Conservation (phyloP, 2,888 invertebrate species). For the Mythimna ferrago region DNA sequence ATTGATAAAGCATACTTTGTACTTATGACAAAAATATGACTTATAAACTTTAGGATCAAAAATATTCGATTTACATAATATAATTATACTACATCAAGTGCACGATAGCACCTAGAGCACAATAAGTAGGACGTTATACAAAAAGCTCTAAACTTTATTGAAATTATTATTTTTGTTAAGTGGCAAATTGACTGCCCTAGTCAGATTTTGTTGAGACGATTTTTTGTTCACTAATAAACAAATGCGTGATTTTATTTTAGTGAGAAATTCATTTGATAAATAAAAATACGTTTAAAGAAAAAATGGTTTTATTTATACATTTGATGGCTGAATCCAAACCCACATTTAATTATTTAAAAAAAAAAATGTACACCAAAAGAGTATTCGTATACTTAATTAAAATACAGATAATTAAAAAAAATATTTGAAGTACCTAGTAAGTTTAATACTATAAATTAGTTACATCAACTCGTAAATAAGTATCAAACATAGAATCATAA, state of each 20-base stretch:
- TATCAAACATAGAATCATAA: slow-evolving; percentile 4
- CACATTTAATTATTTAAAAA: slow-evolving; percentile 11
- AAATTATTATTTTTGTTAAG: slow-evolving; percentile 63
- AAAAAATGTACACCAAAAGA: slow-evolving; percentile 41
- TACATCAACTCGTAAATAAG: slow-evolving; percentile 23
- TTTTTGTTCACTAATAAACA: slow-evolving; percentile 72
- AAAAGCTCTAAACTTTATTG: slow-evolving; percentile 54
- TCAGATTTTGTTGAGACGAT: slow-evolving; percentile 77
- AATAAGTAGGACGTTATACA: slow-evolving; percentile 53
- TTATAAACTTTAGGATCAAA: slow-evolving; percentile 45
- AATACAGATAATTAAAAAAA: slow-evolving; percentile 7
- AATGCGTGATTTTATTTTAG: slow-evolving; percentile 85
- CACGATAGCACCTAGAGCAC: slow-evolving; percentile 69
- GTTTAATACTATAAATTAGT: slow-evolving; percentile 14
- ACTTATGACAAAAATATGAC: slow-evolving; percentile 66
- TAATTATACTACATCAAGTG: slow-evolving; percentile 45
- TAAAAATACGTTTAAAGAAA: slow-evolving; percentile 79
- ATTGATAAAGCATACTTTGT: slow-evolving; percentile 59
- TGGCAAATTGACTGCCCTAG: slow-evolving; percentile 79
- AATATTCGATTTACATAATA: slow-evolving; percentile 47
- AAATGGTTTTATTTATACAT: slow-evolving; percentile 65
- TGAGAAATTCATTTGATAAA: slow-evolving; percentile 81
- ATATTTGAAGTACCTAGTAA: slow-evolving; percentile 1
- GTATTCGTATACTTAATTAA: slow-evolving; percentile 18
- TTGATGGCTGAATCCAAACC: slow-evolving; percentile 36